Percentiles rank a stretch among this genome's conserved stretches.
These are phyloP conservation scores for Drosophila vallismaia DNA, from an alignment of 2,888 invertebrate species.

Conservation along the genomic window DNA sequence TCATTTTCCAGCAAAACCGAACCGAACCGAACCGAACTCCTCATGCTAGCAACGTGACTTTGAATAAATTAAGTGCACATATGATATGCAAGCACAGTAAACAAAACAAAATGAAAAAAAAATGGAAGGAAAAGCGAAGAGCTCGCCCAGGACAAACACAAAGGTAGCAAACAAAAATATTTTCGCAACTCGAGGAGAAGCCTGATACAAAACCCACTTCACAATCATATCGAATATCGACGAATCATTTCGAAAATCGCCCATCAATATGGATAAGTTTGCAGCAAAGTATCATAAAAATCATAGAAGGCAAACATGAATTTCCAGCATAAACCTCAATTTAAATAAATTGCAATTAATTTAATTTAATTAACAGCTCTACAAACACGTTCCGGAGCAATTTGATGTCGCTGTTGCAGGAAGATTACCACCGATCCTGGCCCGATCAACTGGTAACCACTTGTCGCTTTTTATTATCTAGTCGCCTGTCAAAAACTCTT, in stretches of 20 bases:
- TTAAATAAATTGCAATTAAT: conserved; percentile 79
- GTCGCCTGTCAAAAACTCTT: conserved; percentile 74
- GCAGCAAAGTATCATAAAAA: conserved; percentile 2
- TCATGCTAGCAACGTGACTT: conserved; percentile 72
- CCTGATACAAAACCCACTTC: conserved; percentile 7
- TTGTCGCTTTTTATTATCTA: conserved; percentile 76
- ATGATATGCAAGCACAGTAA: conserved; percentile 66
- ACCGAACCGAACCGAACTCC: conserved; percentile 5
- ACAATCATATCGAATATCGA: conserved; percentile 24
- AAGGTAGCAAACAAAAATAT: conserved; percentile 42
- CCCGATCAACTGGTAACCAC: conserved; percentile 41
- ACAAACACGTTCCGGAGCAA: conserved; percentile 52
- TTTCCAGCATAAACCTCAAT: conserved; percentile 48
- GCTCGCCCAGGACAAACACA: conserved; percentile 24
- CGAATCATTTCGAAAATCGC: conserved; percentile 19
- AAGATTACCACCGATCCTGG: conserved; percentile 41
- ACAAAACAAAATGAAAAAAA: no score
- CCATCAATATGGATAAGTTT: conserved; percentile 25
- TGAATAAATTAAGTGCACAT: conserved; percentile 77
- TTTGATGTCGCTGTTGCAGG: conserved; percentile 12
- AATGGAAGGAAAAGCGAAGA: conserved; percentile 17
- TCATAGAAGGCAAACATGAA: conserved; percentile 27
- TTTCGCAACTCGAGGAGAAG: conserved; percentile 5
- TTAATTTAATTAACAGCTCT: conserved; percentile 72
- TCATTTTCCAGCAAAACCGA: conserved; percentile 28